Evolutionary conservation across 1,140 invertebrate genomes (phyloP).

Genomic region (Trichogramma pretiosum): DNA sequence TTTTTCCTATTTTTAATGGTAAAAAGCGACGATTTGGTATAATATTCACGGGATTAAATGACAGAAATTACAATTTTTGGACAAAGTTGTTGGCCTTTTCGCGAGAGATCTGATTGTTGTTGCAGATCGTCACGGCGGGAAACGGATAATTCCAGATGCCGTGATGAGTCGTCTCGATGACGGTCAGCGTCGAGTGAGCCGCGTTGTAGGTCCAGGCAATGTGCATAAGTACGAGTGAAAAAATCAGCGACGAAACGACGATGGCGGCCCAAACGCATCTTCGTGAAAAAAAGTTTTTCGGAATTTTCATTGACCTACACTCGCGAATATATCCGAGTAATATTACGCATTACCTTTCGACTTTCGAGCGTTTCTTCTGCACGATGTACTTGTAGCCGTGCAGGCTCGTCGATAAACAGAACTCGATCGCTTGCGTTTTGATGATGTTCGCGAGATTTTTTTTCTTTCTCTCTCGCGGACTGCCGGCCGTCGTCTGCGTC

Average conservation of each 20-base stretch:
- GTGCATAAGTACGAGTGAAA: constrained; percentile 38
- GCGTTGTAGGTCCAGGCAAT: constrained; percentile 43
- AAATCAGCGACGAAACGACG: constrained; percentile 37
- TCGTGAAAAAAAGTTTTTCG: constrained; percentile 3
- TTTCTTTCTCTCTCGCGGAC: constrained; percentile 1
- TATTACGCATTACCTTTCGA: constrained; percentile 24
- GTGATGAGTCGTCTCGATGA: constrained; percentile 59
- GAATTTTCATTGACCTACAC: too few species aligned
- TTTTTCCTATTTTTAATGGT: too few species aligned
- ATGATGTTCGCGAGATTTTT: constrained; percentile 5
- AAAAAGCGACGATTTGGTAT: too few species aligned
- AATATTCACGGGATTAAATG: too few species aligned
- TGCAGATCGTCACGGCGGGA: constrained; percentile 60
- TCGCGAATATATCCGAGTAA: too few species aligned
- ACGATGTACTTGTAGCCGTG: constrained; percentile 36
- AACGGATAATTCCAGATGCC: constrained; percentile 64
- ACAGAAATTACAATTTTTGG: constrained; percentile 45
- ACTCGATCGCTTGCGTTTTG: constrained; percentile 23
- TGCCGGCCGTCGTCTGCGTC: too few species aligned
- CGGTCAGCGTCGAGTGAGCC: constrained; percentile 41
- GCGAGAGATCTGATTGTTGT: constrained; percentile 52
- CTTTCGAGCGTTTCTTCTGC: constrained; percentile 21
- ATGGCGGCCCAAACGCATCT: constrained; percentile 43
- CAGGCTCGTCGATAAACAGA: constrained; percentile 28
- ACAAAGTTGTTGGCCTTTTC: constrained; percentile 38